Conservation (phyloP, 2,797 vertebrate species). For the Sarcophilus harrisii region DNA sequence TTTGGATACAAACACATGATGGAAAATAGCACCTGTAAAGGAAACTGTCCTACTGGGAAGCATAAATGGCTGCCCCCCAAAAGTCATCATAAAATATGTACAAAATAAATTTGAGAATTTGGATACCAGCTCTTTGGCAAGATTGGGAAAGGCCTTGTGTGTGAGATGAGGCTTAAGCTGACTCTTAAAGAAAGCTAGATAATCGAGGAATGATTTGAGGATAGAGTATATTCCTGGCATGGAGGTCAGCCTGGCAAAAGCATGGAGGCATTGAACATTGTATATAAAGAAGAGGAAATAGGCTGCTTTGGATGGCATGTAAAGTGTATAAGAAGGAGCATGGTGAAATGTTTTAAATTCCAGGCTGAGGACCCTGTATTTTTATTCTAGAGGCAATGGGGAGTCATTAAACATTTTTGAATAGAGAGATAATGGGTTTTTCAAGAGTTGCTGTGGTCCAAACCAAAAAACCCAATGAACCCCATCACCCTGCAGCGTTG, state of each 20-base stretch:
- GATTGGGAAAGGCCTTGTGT: background rate
- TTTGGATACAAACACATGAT: background rate
- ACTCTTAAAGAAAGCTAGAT: background rate
- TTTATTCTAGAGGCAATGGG: background rate
- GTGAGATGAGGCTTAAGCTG: background rate
- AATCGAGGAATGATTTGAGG: background rate
- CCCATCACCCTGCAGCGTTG: background rate
- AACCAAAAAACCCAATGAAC: background rate
- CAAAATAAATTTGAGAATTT: background rate
- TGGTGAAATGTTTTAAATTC: background rate
- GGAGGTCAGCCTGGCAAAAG: background rate
- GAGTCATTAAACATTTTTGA: background rate
- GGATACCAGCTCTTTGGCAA: background rate
- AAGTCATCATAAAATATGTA: background rate
- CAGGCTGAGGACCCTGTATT: background rate
- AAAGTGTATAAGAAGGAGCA: background rate
- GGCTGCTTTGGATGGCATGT: background rate
- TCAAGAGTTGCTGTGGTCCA: background rate
- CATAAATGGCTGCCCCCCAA: background rate
- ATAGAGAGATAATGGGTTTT: background rate
- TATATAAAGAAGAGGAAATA: background rate
- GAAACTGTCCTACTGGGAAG: background rate
- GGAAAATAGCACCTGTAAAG: background rate
- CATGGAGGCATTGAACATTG: background rate
- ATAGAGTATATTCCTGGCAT: background rate